These are phyloP conservation scores for Acanthiza pusilla DNA, from an alignment of 2,797 vertebrate species.

Conservation along the genomic window DNA sequence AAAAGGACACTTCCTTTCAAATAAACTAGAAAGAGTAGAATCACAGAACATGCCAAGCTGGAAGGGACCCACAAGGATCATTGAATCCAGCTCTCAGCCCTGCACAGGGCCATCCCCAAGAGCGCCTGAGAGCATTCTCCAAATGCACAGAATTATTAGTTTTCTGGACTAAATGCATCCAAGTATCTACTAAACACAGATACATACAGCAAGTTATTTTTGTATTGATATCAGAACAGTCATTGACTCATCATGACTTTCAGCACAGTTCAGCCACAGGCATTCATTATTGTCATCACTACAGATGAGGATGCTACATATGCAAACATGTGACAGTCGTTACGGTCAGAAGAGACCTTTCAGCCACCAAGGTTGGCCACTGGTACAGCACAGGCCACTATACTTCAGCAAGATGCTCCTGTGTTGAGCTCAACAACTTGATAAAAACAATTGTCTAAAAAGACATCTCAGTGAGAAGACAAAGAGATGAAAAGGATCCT, in stretches of 20 bases:
- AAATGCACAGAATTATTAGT: not conserved
- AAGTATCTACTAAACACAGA: not conserved
- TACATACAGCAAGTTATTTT: not conserved
- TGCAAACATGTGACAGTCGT: not conserved
- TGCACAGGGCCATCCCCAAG: not conserved
- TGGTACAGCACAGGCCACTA: not conserved
- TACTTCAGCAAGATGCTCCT: not conserved
- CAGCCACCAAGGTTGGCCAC: not conserved
- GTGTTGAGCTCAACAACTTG: not conserved
- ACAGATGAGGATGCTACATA: not conserved
- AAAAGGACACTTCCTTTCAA: conserved; percentile 41
- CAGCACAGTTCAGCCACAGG: not conserved
- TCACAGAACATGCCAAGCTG: not conserved
- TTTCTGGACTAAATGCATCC: not conserved
- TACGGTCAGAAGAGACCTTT: not conserved
- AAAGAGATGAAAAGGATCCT: not conserved
- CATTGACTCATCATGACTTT: not conserved
- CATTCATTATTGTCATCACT: not conserved
- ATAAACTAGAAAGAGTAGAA: conserved; percentile 18
- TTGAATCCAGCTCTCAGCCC: not conserved
- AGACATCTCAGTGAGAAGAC: not conserved
- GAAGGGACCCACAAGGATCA: not conserved
- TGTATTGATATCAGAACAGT: not conserved
- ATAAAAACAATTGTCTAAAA: not conserved
- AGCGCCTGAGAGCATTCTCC: not conserved